Evolutionary conservation across 2,113 vertebrate genomes (phyloP).

Genomic region (Heterotis niloticus): DNA sequence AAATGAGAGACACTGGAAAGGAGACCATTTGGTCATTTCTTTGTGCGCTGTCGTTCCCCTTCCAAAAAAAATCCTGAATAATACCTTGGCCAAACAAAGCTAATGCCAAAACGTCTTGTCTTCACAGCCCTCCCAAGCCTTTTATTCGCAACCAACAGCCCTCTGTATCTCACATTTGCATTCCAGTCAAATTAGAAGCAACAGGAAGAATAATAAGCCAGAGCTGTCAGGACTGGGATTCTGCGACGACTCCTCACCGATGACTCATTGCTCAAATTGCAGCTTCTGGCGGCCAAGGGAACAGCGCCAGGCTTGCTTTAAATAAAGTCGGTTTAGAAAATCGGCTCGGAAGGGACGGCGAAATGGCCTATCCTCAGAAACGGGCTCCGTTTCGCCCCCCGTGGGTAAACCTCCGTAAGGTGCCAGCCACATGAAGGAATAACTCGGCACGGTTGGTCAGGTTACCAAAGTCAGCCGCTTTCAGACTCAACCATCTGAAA

Average conservation of each 20-base stretch:
- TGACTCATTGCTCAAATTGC: slow-evolving; percentile 43
- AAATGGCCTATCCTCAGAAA: not conserved
- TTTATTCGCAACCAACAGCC: not conserved
- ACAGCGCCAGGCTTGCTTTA: slow-evolving; percentile 26
- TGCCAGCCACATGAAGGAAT: not conserved
- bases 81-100: not conserved
- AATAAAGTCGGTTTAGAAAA: slow-evolving; percentile 20
- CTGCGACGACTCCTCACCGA: slow-evolving; percentile 24
- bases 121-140: not conserved
- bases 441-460: too few relatives aligned
- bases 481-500: too few relatives aligned
- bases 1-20: not conserved
- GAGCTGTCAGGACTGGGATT: slow-evolving; percentile 28
- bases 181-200: slow-evolving; percentile 44
- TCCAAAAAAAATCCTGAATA: not conserved
- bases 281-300: slow-evolving; percentile 31
- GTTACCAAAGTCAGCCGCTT: too few relatives aligned
- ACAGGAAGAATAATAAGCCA: slow-evolving; percentile 38
- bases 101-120: not conserved
- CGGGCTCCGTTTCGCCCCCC: not conserved
- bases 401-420: not conserved
- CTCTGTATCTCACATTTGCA: slow-evolving; percentile 31
- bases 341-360: slow-evolving; percentile 19
- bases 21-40: not conserved
- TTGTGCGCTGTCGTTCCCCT: not conserved